phyloP scores from a whole-genome alignment of 2,797 vertebrate species.

The Malacoctenus gilli region DNA sequence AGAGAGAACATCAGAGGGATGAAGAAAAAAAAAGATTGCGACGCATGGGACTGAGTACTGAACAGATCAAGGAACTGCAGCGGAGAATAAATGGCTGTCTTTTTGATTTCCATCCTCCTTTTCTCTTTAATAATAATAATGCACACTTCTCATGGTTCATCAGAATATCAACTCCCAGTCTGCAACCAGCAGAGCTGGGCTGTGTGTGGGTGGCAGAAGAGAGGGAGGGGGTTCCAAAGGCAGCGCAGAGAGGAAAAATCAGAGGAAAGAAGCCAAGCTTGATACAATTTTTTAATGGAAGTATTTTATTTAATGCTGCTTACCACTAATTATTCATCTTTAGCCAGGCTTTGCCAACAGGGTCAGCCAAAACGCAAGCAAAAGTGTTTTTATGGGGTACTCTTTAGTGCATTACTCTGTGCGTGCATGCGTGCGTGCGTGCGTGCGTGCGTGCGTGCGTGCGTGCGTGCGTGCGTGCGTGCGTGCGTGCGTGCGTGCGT shows the following conservation, averaged over 20 bases:
- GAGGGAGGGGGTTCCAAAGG: conserved; percentile 8
- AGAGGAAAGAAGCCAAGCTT: conserved; percentile 9
- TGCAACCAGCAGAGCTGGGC: conserved; percentile 45
- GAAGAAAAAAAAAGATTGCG: conserved; percentile 27
- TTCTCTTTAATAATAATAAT: conserved; percentile 80
- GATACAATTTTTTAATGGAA: conserved; percentile 30
- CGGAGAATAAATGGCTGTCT: conserved; percentile 50
- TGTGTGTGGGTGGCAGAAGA: conserved; percentile 54
- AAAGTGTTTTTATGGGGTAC: conserved; percentile 9
- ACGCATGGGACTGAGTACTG: conserved; percentile 33
- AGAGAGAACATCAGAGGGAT: conserved; percentile 11
- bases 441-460: too few relatives aligned
- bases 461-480: too few relatives aligned
- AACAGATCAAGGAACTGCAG: conserved; percentile 49
- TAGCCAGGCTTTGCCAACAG: conserved; percentile 23
- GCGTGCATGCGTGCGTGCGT: not conserved
- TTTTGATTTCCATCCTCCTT: conserved; percentile 72
- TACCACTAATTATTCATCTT: conserved; percentile 50
- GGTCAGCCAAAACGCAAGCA: conserved; percentile 28
- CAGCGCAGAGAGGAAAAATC: not conserved
- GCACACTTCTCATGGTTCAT: conserved; percentile 81
- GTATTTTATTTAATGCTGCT: conserved; percentile 48
- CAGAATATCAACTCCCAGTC: conserved; percentile 69
- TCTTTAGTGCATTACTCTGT: not conserved
- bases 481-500: too few relatives aligned